Evolutionary conservation across 2,113 vertebrate genomes (phyloP), one percentile per base, ranked within the genome.

Genomic region (Poicephalus meyeri): DNA sequence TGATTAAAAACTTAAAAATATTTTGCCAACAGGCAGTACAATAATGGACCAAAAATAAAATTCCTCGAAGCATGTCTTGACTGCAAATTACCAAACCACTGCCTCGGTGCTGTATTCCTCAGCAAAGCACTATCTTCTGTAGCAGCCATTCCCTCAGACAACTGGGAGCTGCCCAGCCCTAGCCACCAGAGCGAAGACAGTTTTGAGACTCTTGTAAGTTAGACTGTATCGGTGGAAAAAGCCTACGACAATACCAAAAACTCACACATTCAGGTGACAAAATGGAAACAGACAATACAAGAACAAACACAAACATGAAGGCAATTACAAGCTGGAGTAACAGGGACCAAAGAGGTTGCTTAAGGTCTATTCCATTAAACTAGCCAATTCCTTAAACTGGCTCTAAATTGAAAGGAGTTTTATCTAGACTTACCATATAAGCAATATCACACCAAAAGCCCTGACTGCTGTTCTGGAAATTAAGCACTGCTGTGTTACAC

Each of bases 401-500:
- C 50, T 55, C 66, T 64, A 79, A 79, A 60, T 13, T 71, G 24
- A 73, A 60, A 42, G 31, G 11, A 44, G 33, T 72, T 84, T 91
- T 78, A 88, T 63, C 91, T 66, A 90, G 29, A 91, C 80, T 88
- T 91, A 84, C 55, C 83, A 80, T 24, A 53, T 15, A 33, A 91
- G 60, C 72, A 89, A 28, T 8, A 81, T 35, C 55, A 93, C 72
- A 87, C 47, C 80, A 91, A 92, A 61, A 91, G 56, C 68, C 80
- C 80, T 88, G 35, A 65, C 37, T 92, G 68, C 72, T 92, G 26
- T 50, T 95, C 64, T 60, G 44, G 69, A 79, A 93, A 95, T 87
- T 41, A 93, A 21, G 25, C 42, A 74, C 29, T 78, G 69, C n/a
- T 83, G 58, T 50, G 65, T 60, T 78, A 71, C 31, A 52, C 42